Percentiles rank a stretch among this genome's conserved stretches.
Evolutionary conservation across 2,888 invertebrate genomes (phyloP).

Genomic region (Allolobophora icterica): DNA sequence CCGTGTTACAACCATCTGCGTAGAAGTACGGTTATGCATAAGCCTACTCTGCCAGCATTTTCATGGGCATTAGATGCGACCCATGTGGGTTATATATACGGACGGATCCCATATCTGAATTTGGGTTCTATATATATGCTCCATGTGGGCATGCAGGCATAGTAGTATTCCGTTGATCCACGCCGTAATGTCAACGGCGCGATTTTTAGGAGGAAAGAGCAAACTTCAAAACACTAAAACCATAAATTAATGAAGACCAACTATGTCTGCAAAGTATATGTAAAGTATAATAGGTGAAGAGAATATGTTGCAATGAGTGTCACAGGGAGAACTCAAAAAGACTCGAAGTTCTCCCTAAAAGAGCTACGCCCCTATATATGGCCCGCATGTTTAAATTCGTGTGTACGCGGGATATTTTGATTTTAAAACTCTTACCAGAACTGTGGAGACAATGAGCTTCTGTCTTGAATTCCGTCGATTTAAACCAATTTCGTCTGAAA

Average conservation of each 20-base stretch:
- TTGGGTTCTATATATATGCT: too few relatives aligned
- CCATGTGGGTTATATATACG: too few relatives aligned
- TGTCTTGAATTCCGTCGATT: not conserved
- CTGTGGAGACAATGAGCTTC: conserved; percentile 34
- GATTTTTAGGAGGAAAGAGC: too few relatives aligned
- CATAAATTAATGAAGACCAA: not conserved
- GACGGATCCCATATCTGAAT: too few relatives aligned
- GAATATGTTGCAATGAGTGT: not conserved
- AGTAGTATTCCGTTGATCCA: too few relatives aligned
- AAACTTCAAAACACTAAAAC: not conserved
- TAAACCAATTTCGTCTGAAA: conserved; percentile 4
- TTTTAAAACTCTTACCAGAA: conserved; percentile 24
- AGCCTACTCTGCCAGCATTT: too few relatives aligned
- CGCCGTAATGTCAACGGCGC: too few relatives aligned
- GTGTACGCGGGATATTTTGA: not conserved
- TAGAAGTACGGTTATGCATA: not conserved
- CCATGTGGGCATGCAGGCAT: too few relatives aligned
- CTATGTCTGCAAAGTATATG: not conserved
- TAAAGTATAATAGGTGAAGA: not conserved
- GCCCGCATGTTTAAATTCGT: not conserved
- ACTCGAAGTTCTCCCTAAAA: too few relatives aligned
- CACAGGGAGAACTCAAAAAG: not conserved
- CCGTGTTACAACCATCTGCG: not conserved
- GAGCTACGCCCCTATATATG: not conserved
- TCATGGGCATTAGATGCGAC: too few relatives aligned